These are phyloP conservation scores for Tinamus guttatus DNA, from an alignment of 2,113 vertebrate species.

Conservation along the genomic window DNA sequence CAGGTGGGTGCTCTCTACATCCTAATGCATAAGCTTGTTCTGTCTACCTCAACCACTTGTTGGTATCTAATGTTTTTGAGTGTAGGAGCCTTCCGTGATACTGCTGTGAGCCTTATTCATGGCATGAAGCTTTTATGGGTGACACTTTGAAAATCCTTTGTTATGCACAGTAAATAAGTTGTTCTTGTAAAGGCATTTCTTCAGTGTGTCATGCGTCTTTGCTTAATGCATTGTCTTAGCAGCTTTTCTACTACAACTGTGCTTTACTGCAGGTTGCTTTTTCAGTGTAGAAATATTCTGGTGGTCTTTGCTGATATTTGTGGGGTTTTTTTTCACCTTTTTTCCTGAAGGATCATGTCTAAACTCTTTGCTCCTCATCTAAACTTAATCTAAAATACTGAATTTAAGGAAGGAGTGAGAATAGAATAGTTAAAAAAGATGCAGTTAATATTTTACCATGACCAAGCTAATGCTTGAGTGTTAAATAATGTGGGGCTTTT, in stretches of 20 bases:
- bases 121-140: neutral
- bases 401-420: no score
- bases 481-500: neutral
- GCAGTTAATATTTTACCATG: conserved; percentile 58
- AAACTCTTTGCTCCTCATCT: no score
- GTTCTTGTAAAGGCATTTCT: neutral
- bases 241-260: neutral
- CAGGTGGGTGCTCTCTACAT: neutral
- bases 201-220: neutral
- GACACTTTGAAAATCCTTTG: neutral
- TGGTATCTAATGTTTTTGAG: neutral
- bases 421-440: conserved; percentile 37
- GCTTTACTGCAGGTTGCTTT: fast-evolving
- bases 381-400: no score
- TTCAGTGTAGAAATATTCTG: neutral
- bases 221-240: neutral
- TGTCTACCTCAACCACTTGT: neutral
- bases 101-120: neutral
- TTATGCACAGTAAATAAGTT: neutral
- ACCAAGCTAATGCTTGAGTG: neutral
- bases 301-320: neutral
- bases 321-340: neutral
- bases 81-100: fast-evolving
- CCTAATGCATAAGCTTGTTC: neutral
- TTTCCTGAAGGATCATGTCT: no score